A percentile compares a stretch with the other conserved stretches of the same genome.
Conservation (phyloP, 1,140 invertebrate species). For the Drosophila insularis region DNA sequence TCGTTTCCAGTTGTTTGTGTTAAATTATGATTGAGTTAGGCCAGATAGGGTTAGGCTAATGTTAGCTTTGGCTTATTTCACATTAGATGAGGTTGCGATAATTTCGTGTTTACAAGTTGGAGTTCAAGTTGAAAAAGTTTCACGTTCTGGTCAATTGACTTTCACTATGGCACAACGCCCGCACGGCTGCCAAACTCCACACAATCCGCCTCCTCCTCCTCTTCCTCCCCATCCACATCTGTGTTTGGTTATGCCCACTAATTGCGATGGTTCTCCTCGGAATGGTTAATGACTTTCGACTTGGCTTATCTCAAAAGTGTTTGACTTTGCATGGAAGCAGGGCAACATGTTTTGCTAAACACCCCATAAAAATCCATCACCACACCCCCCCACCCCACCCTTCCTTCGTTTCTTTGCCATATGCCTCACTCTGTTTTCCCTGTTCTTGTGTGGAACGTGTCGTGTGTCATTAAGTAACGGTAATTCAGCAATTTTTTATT, state of each 20-base stretch:
- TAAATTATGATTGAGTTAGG: not conserved
- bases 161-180: constrained; percentile 35
- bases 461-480: constrained; percentile 63
- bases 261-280: not conserved
- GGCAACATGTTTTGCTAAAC: not conserved
- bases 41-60: constrained; percentile 5
- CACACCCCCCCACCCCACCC: not conserved
- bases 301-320: not conserved
- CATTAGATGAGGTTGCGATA: constrained; percentile 7
- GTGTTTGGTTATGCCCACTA: not conserved
- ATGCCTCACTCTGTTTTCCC: no score
- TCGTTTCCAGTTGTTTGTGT: not conserved
- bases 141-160: constrained; percentile 46
- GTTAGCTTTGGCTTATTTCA: constrained; percentile 1
- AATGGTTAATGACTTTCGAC: not conserved
- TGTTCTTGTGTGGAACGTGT: constrained; percentile 31
- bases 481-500: constrained; percentile 47
- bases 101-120: not conserved
- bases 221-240: not conserved
- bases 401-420: constrained; percentile 11
- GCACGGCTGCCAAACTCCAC: not conserved
- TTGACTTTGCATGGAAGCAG: constrained; percentile 26
- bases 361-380: no score
- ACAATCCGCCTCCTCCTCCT: not conserved
- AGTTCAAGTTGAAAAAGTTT: not conserved